These are phyloP conservation scores for Nothocercus julius DNA, from an alignment of 2,113 vertebrate species.

Conservation along the genomic window DNA sequence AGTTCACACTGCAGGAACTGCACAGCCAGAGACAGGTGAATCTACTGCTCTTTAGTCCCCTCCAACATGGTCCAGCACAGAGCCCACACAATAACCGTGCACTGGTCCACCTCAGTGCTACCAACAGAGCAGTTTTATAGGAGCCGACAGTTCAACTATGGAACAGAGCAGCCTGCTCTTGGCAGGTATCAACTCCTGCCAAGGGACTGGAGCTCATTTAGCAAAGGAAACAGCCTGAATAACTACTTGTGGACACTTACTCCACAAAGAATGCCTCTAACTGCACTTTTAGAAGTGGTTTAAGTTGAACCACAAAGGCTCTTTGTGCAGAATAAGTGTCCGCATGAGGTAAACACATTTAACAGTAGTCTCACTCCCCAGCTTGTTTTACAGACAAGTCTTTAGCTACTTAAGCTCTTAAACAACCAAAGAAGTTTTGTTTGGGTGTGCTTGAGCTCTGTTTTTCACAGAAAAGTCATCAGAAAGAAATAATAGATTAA, in stretches of 20 bases:
- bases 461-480: not conserved
- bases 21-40: not conserved
- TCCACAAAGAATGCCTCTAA: conserved; percentile 7
- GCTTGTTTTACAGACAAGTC: not conserved
- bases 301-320: conserved; percentile 27
- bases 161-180: not conserved
- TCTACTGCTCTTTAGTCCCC: not conserved
- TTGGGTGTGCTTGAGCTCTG: not conserved
- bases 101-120: not conserved
- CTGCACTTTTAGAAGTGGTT: conserved; percentile 18
- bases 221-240: not conserved
- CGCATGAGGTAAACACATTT: not conserved
- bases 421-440: not conserved
- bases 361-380: not conserved
- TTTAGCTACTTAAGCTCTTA: not conserved
- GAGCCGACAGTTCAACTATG: not conserved
- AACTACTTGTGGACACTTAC: not conserved
- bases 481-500: not conserved
- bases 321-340: not conserved
- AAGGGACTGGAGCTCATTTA: not conserved
- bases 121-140: not conserved
- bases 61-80: not conserved
- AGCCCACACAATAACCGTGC: not conserved
- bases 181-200: not conserved
- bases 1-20: not conserved